Base-by-base conservation (phyloP, 2,113 vertebrate species). In the Tautogolabrus adspersus region DNA sequence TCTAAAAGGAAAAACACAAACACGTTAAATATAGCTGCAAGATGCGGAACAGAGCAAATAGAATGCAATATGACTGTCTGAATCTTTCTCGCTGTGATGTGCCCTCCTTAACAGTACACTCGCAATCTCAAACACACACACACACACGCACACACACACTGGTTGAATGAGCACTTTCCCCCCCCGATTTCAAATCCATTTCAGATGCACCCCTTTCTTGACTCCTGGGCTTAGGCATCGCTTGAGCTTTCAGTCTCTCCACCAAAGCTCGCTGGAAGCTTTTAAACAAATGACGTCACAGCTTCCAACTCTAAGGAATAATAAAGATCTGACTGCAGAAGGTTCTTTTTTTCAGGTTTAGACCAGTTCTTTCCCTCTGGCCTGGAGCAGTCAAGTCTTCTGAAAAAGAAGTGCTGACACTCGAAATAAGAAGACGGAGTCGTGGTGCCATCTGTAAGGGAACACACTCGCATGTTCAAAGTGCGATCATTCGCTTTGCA, bases 131-230 rank as follows among this genome's bases (percentile, higher is more conserved):
- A 54, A 68, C 46, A 54, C 70, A 74, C n/a, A 51, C 62, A 78
- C 73, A 74, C 72, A 72, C 56, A 47, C 47, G 40, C 66, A 72
- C 64, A 56, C 46, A 66, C 58, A 75, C 87, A 88, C 87, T 12
- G 72, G 86, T 91, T 88, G 89, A 92, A 92, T 89, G 63, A 82
- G 84, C 86, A 81, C 81, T 90, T 87, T 89, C 83, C 59, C 21
- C 60, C 52, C 30, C 55, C 19, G 22, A 89, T 81, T 89, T 18
- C 66, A 87, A 87, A 90, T 90, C 87, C 88, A 87, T 93, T 91
- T 88, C 84, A 84, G 75, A 83, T 83, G 79, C 56, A 26, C 56
- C 61, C 60, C 47, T 38, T 42, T 72, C 77, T 73, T 13, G 75
- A 81, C 84, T 90, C 85, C 34, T 51, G 84, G 83, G 77, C 21